phyloP scores from a whole-genome alignment of 1,140 invertebrate species.

The Zaprionus ghesquierei region DNA sequence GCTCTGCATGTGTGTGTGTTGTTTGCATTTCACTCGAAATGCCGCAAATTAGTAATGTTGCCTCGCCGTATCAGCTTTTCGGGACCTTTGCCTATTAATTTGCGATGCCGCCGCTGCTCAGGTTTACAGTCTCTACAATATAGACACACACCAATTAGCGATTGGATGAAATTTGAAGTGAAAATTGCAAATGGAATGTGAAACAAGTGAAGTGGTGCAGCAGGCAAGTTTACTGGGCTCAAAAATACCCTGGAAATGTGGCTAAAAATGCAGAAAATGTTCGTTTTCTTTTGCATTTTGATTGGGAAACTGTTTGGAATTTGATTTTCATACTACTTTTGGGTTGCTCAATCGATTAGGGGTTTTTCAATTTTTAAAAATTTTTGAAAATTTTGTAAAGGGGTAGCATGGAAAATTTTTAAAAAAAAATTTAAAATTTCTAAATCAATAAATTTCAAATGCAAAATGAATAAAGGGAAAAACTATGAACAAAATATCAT shows the following conservation, averaged over 20 bases:
- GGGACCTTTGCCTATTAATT: constrained; percentile 27
- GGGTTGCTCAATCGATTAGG: too few relatives aligned
- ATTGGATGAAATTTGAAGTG: constrained; percentile 17
- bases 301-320: too few relatives aligned
- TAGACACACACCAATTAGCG: constrained; percentile 47
- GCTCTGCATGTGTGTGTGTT: constrained; percentile 10
- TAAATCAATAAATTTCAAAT: too few relatives aligned
- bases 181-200: constrained; percentile 11
- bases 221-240: not conserved
- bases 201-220: not conserved
- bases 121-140: constrained; percentile 11
- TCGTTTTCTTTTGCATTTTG: too few relatives aligned
- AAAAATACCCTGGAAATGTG: not conserved
- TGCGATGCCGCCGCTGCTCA: constrained; percentile 28
- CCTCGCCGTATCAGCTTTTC: constrained; percentile 18
- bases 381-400: too few relatives aligned
- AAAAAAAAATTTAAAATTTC: too few relatives aligned
- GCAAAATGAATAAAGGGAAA: too few relatives aligned
- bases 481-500: too few relatives aligned
- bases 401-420: too few relatives aligned
- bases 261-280: not conserved
- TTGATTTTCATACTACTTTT: too few relatives aligned
- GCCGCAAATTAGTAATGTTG: constrained; percentile 47
- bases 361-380: too few relatives aligned
- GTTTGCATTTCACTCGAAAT: constrained; percentile 42